Percentiles rank a stretch among this genome's conserved stretches.
Evolutionary conservation across 2,113 vertebrate species (phyloP).

Genomic region (Anoplopoma fimbria): DNA sequence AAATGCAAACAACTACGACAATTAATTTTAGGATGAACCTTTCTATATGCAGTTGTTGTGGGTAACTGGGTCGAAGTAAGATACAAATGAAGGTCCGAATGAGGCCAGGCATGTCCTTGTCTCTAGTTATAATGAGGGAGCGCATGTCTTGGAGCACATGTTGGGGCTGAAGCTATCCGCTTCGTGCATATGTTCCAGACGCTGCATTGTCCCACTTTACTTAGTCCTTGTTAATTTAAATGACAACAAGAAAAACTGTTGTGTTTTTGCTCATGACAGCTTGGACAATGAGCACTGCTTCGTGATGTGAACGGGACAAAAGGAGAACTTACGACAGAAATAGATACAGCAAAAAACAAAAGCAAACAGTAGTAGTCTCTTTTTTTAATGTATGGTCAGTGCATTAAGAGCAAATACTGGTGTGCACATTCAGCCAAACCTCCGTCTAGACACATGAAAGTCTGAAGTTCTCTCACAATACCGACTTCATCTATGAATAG

Average conservation of each 20-base stretch:
- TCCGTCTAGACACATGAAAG: not conserved
- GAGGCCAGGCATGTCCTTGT: constrained; percentile 55
- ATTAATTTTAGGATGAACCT: constrained; percentile 1
- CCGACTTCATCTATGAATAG: not conserved
- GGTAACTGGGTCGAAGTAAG: constrained; percentile 36
- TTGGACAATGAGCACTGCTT: not conserved
- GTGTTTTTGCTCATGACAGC: constrained; percentile 26
- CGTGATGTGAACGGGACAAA: not conserved
- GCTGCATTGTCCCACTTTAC: constrained; percentile 15
- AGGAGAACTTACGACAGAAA: not conserved
- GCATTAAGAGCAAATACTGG: not conserved
- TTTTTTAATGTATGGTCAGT: not conserved
- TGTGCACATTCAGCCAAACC: not conserved
- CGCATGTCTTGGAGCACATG: constrained; percentile 33
- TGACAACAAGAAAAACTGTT: constrained; percentile 30
- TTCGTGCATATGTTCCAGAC: constrained; percentile 46
- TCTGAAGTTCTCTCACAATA: too few relatives aligned
- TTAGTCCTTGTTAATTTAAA: constrained; percentile 38
- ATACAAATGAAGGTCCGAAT: constrained; percentile 1
- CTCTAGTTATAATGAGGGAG: constrained; percentile 29
- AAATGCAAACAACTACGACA: constrained; percentile 1
- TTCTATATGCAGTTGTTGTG: constrained; percentile 19
- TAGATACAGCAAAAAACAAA: not conserved
- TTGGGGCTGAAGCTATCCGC: constrained; percentile 21
- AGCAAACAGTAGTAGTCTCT: not conserved